Base-by-base conservation (phyloP, 2,797 vertebrate species). In the Eidolon dupreanum region DNA sequence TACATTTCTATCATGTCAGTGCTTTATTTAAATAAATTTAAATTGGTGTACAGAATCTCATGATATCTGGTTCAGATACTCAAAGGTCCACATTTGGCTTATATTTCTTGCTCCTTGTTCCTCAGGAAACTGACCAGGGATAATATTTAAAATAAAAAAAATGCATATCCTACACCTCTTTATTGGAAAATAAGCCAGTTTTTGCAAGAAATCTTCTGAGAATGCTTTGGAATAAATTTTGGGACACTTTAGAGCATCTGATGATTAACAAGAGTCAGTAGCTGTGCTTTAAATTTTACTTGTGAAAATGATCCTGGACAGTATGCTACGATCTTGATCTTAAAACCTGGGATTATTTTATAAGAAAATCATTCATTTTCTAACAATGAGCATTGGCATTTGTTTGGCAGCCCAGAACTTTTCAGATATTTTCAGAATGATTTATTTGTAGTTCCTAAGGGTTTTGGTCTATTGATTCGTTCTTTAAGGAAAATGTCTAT, bases 21-120 rank as follows among this genome's bases (percentile, higher is more conserved):
- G 96, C 93, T 97, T 96, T 97, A 96, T 94, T 98, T 61, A 91
- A 20, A 96, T 97, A 93, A 4, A 97, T 97, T 98, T 96, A 96
- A 96, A 81, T 94, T 84, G 88, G 79, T 92, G 93, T 70, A 43
- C 19, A 31, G 97, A 97, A 95, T 96, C 82, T 97, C n/a, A 36
- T 93, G 81, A 59, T 94, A 77, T 94, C 94, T 97, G 81, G 63
- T 84, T 91, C 96, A 95, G 83, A 85, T 90, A 97, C 96, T 92
- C 41, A 51, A 15, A 88, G 46, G 90, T 83, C 31, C 36, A 78
- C 55, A 93, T 97, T 86, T 97, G 93, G 63, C 96, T 98, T 97
- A 2, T 96, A 86, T 97, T 98, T 98, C 31, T 38, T 96, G 86
- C 31, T 92, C 61, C 49, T 94, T 73, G 12, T 93, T 97, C 85